These are phyloP conservation scores for Metaphire vulgaris DNA, from an alignment of 1,140 invertebrate species.

Conservation along the genomic window DNA sequence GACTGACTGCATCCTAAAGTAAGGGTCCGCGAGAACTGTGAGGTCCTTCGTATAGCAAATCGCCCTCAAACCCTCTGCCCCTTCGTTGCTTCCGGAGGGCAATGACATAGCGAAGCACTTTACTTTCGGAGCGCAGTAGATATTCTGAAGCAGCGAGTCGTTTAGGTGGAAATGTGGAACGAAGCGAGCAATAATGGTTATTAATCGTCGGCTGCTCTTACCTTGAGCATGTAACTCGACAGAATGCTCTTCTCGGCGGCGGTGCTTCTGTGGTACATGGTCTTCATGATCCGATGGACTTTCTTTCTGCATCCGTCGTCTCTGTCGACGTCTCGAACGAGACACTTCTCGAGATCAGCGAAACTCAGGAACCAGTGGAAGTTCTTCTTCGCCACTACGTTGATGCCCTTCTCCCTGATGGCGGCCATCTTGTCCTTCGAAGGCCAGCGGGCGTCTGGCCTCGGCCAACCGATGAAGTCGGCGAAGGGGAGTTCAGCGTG, in stretches of 20 bases:
- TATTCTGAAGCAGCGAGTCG: too few relatives aligned
- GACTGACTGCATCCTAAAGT: too few relatives aligned
- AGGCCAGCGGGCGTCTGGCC: neutral
- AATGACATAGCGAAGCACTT: too few relatives aligned
- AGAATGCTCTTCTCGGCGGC: neutral
- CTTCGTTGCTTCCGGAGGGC: too few relatives aligned
- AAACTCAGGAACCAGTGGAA: slow-evolving; percentile 5
- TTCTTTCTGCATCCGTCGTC: slow-evolving; percentile 1
- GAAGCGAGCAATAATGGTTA: too few relatives aligned
- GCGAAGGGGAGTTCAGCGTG: neutral
- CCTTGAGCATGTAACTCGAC: neutral
- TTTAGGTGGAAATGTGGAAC: too few relatives aligned
- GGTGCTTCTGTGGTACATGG: neutral
- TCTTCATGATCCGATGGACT: slow-evolving; percentile 8
- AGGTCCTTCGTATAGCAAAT: too few relatives aligned
- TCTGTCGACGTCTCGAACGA: neutral
- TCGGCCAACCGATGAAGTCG: slow-evolving; percentile 2
- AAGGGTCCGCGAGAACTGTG: too few relatives aligned
- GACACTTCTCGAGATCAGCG: slow-evolving; percentile 7
- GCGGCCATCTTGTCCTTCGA: neutral
- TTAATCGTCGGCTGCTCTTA: too few relatives aligned
- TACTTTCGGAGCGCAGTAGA: too few relatives aligned
- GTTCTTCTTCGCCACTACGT: slow-evolving; percentile 4
- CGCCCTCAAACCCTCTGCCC: too few relatives aligned
- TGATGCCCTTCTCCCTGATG: neutral